Base-by-base conservation (phyloP, 2,797 vertebrate species). In the Thalassophryne amazonica region DNA sequence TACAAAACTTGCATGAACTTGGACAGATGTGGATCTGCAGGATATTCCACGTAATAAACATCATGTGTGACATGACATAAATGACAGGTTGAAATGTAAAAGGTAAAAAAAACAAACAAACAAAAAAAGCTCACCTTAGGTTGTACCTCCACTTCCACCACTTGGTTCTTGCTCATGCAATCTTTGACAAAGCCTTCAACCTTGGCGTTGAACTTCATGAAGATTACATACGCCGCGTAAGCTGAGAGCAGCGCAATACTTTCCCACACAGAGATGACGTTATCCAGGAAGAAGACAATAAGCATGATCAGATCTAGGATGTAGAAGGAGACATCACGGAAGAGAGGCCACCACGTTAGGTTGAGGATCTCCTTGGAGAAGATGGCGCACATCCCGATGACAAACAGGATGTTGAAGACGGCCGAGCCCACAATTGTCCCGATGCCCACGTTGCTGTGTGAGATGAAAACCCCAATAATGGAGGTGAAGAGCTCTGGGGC, bases 401-500 rank as follows among this genome's bases (percentile, higher is more conserved):
- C 97, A 17, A 99, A 99, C 31, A 99, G 91, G 80, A 99, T 99
- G 82, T 99, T 99, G 91, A 99, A 99, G 67, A 99, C 97, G 0
- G 97, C 97, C 1, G 97, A 99, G 72, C 97, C 97, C 63, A 99
- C 97, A 4, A 99, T 99, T 36, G 97, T 99, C 46, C 97, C 95
- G 52, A 99, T 99, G 79, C 97, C 97, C 10, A 99, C 96, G 1
- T 99, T 99, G 87, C 97, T 99, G 83, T 95, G 97, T 0, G 97
- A 95, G 86, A 99, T 95, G 85, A 99, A 99, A 34, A 99, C 94
- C 10, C 97, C 97, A 25, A 99, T 99, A 71, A 99, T 90, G 52
- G 97, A 99, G 12, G 97, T 99, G 84, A 99, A 99, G 56, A 99
- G 96, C 73, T 99, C 97, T 1, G 97, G 97, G 29, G 97, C 97